Conservation (phyloP, 1,140 invertebrate species). For the Acyrthosiphon pisum region DNA sequence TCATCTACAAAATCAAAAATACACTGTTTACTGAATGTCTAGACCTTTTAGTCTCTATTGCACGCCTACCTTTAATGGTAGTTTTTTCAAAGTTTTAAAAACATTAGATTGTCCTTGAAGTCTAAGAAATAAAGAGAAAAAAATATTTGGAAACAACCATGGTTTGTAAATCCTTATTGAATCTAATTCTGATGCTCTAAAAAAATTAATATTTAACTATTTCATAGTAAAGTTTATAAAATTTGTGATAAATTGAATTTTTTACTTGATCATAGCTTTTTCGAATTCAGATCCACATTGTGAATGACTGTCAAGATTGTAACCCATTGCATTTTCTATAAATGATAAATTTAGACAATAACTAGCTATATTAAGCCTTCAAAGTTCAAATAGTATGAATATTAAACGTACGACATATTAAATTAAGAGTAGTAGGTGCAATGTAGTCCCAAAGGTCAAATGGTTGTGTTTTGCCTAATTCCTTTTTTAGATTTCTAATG, state of each 20-base stretch:
- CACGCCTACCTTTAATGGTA: slow-evolving; percentile 58
- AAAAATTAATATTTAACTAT: background rate
- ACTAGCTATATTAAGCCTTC: no score
- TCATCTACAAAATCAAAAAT: background rate
- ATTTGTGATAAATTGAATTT: background rate
- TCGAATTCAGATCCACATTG: slow-evolving; percentile 55
- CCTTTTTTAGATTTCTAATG: slow-evolving; percentile 53
- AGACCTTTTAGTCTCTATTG: no score
- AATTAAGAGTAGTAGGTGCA: background rate
- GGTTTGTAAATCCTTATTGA: slow-evolving; percentile 58
- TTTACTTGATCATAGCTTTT: slow-evolving; percentile 58
- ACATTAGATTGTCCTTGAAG: slow-evolving; percentile 57
- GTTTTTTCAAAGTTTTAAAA: slow-evolving; percentile 32
- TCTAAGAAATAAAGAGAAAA: slow-evolving; percentile 57
- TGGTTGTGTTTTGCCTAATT: slow-evolving; percentile 61
- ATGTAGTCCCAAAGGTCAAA: background rate
- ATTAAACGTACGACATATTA: background rate
- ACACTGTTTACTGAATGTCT: no score
- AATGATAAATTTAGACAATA: slow-evolving; percentile 53
- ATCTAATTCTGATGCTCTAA: slow-evolving; percentile 30
- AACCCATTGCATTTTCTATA: slow-evolving; percentile 77
- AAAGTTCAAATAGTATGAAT: no score
- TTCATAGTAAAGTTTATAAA: no score
- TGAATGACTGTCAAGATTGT: background rate
- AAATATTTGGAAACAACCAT: slow-evolving; percentile 58